phyloP scores from a whole-genome alignment of 2,113 vertebrate species.

The Phalacrocorax aristotelis region DNA sequence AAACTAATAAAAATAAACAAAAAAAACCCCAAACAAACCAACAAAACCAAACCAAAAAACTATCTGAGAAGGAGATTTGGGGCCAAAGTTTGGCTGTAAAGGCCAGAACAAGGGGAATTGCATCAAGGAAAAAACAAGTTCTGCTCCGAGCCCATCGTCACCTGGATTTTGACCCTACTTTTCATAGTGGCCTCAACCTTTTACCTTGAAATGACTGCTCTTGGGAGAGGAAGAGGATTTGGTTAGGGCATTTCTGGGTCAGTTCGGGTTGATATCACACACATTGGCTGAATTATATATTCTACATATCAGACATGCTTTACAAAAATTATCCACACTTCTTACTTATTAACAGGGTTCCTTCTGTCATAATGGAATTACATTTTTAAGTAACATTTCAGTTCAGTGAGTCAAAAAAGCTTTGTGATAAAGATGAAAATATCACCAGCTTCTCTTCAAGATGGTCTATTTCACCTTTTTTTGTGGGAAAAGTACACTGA shows the following conservation, averaged over 20 bases:
- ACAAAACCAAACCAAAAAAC: too few species aligned
- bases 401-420: background rate
- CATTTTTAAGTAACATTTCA: background rate
- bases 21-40: too few species aligned
- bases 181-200: background rate
- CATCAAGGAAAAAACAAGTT: background rate
- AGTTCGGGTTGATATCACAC: background rate
- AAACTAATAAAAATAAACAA: background rate
- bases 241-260: background rate
- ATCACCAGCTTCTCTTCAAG: background rate
- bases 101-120: background rate
- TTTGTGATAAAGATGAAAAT: background rate
- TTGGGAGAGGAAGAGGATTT: background rate
- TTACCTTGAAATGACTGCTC: background rate
- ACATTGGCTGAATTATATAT: background rate
- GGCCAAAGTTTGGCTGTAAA: background rate
- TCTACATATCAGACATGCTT: background rate
- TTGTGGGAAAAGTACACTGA: background rate
- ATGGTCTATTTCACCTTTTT: background rate
- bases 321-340: background rate
- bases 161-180: background rate
- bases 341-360: background rate
- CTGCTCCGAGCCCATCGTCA: rapidly evolving
- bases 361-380: background rate
- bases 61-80: background rate